Base-by-base conservation (phyloP, 2,113 vertebrate species). In the Microtus pennsylvanicus region DNA sequence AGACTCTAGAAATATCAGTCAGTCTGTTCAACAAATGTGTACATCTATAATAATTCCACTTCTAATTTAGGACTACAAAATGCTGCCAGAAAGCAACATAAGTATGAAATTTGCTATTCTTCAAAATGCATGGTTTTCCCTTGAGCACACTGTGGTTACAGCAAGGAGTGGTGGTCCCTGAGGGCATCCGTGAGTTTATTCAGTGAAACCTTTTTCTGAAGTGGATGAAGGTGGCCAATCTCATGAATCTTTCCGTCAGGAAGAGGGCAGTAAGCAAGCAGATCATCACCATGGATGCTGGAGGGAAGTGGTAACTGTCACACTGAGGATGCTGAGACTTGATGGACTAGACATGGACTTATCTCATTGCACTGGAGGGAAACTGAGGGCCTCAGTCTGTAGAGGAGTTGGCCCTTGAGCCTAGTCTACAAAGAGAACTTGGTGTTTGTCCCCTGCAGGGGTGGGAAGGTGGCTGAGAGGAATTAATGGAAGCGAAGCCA, bases 51-150 rank as follows among this genome's bases (percentile, higher is more conserved):
- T 92, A 80, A 97, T 94, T 72, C 77, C 21, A 63, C 61, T 63
- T 50, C 70, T 96, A 88, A 81, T 86, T 97, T 93, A 93, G 33
- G 80, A 55, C 33, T 92, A 63, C 70, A 76, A 91, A 80, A 94
- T 75, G 45, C 45, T 72, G 58, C 88, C 81, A 88, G 26, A 50
- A 85, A 70, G 50, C 69, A 92, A 19, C 28, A 67, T 0, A 1
- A 80, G 7, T 38, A 8, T 35, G 55, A 83, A 69, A 35, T 12
- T 45, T 92, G 58, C 45, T 87, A 9, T 38, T 74, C 63, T 52
- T 87, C 81, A 86, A 63, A 88, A 35, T 50, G 35, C 24, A 0
- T 88, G 1, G 85, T 92, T 80, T 93, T 70, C 52, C 35, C 38
- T 89, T 30, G 69, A 50, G 33, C 21, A 72, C 30, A 42, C 52